Conservation (phyloP, 2,113 vertebrate genomes). For the Spea multiplicata region DNA sequence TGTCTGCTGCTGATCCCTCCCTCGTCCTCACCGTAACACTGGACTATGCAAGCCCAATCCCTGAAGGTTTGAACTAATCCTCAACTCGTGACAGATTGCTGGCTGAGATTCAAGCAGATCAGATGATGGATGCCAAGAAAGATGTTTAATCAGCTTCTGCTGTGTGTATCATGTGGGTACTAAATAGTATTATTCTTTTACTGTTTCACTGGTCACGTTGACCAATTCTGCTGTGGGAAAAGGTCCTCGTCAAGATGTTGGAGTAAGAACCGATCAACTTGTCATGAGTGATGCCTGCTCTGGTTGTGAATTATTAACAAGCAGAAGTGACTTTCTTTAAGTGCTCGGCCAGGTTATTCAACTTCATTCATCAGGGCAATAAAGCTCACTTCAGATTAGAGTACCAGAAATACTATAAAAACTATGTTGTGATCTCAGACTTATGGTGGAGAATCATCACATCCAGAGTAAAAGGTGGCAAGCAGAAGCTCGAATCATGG, state of each 20-base stretch:
- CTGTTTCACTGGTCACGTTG: background rate
- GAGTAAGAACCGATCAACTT: too few relatives aligned
- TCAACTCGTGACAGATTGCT: conserved; percentile 35
- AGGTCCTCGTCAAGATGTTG: background rate
- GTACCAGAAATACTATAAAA: too few relatives aligned
- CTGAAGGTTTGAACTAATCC: conserved; percentile 20
- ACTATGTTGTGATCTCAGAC: too few relatives aligned
- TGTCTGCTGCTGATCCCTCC: conserved; percentile 23
- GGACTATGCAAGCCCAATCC: conserved; percentile 25
- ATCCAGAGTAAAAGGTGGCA: too few relatives aligned
- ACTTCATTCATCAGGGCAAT: too few relatives aligned
- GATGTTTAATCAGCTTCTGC: conserved; percentile 41
- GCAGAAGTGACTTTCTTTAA: too few relatives aligned
- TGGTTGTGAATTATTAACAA: too few relatives aligned
- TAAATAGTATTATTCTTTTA: background rate
- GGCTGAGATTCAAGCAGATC: conserved; percentile 28
- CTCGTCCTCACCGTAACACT: conserved; percentile 21
- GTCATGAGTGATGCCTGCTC: too few relatives aligned
- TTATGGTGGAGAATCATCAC: too few relatives aligned
- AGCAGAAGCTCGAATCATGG: too few relatives aligned
- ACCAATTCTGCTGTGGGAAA: background rate
- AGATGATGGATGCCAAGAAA: conserved; percentile 25
- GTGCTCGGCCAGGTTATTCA: too few relatives aligned
- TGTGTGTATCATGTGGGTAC: conserved; percentile 14
- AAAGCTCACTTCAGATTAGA: too few relatives aligned